Conservation (phyloP, 2,797 vertebrate species). For the Gallinago nigripennis region DNA sequence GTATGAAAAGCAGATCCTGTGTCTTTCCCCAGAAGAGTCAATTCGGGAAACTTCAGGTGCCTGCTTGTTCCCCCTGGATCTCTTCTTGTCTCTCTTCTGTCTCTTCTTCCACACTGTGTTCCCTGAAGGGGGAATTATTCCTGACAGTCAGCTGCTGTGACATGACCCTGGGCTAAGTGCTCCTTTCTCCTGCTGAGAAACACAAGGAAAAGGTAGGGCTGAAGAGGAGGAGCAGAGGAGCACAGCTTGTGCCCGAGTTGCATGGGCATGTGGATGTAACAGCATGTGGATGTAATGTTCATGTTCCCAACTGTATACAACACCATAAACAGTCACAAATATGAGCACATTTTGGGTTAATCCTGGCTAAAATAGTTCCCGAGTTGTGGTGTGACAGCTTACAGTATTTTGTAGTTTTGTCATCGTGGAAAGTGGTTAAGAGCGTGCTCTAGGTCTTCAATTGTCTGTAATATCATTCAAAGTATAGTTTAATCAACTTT, state of each 20-base stretch:
- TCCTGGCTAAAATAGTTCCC: neutral
- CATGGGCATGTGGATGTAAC: fast-evolving
- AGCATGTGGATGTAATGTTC: too few species aligned
- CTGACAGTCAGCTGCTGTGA: fast-evolving
- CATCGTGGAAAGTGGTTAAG: neutral
- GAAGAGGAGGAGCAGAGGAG: neutral
- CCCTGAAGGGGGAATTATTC: neutral
- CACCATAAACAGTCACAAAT: neutral
- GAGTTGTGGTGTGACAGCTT: neutral
- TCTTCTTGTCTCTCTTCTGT: neutral
- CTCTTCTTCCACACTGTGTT: neutral
- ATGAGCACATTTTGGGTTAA: fast-evolving
- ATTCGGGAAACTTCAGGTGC: neutral
- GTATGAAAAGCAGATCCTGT: neutral
- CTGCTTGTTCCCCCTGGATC: neutral
- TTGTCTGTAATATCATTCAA: neutral
- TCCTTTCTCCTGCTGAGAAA: neutral
- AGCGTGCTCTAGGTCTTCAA: neutral
- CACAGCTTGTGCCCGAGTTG: fast-evolving
- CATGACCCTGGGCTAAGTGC: too few species aligned
- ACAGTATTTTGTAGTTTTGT: neutral
- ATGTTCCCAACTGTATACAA: neutral
- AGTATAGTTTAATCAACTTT: neutral
- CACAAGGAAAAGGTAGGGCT: neutral
- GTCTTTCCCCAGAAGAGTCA: neutral